These are phyloP conservation scores for Anodontia alba DNA, from an alignment of 2,888 invertebrate genomes.

Conservation along the genomic window DNA sequence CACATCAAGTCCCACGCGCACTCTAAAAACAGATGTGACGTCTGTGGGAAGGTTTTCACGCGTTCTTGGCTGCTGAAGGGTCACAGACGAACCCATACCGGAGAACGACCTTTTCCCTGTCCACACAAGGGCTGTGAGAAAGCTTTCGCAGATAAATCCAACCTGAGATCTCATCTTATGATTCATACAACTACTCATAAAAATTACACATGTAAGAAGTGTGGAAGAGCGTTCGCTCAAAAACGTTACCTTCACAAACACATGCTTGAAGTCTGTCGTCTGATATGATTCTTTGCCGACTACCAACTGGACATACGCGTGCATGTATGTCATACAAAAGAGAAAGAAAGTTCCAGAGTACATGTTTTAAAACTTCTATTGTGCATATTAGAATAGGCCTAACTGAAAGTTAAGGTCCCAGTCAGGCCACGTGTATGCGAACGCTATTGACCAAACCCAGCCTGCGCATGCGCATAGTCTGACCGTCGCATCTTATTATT, in stretches of 20 bases:
- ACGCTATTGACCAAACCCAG: no score
- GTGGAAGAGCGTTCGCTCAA: constrained; percentile 83
- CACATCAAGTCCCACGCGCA: constrained; percentile 74
- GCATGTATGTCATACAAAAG: no score
- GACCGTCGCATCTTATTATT: no score
- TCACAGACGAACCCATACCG: constrained; percentile 83
- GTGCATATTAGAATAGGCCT: no score
- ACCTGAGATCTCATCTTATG: constrained; percentile 82
- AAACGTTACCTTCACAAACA: constrained; percentile 84
- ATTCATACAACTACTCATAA: constrained; percentile 81
- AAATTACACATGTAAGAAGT: constrained; percentile 78
- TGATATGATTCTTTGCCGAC: constrained; percentile 50
- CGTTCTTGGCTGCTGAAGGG: constrained; percentile 84
- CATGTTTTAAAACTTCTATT: no score
- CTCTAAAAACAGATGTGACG: constrained; percentile 76
- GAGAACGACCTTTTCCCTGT: constrained; percentile 82
- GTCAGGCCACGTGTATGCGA: no score
- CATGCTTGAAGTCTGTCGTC: constrained; percentile 81
- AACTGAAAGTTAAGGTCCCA: no score
- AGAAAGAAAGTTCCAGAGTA: no score
- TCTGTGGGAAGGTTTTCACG: constrained; percentile 82
- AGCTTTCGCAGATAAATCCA: constrained; percentile 84
- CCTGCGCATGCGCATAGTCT: no score
- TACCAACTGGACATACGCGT: no score
- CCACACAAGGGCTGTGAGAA: constrained; percentile 77